phyloP scores from a whole-genome alignment of 2,888 invertebrate species.

The Leucoma salicis region DNA sequence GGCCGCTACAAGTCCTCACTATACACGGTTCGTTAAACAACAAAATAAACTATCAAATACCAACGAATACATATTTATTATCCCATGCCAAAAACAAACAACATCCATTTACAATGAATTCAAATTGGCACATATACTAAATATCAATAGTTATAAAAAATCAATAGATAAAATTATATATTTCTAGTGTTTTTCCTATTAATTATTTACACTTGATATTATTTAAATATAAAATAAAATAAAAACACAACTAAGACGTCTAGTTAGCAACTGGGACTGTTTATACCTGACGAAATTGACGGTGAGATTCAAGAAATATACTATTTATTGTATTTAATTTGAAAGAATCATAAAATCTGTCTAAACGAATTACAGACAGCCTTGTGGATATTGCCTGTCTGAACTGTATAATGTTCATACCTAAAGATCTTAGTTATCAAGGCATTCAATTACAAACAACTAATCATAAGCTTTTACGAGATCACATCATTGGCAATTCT shows the following conservation, averaged over 20 bases:
- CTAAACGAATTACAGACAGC: no score
- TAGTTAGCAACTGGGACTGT: conserved; percentile 23
- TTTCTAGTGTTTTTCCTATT: conserved; percentile 32
- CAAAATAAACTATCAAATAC: conserved; percentile 38
- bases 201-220: conserved; percentile 33
- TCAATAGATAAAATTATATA: conserved; percentile 33
- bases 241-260: conserved; percentile 19
- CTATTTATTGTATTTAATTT: no score
- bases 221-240: no score
- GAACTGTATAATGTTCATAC: no score
- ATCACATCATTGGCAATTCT: no score
- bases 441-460: no score
- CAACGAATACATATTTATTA: conserved; percentile 30
- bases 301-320: no score
- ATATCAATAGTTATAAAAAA: conserved; percentile 30
- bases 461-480: no score
- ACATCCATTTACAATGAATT: conserved; percentile 37
- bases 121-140: conserved; percentile 33
- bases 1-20: conserved; percentile 28
- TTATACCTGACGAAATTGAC: no score
- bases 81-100: conserved; percentile 32
- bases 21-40: conserved; percentile 26
- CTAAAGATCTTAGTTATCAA: no score
- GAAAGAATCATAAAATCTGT: no score
- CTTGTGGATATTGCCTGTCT: no score